Conservation (phyloP, 2,113 vertebrate species). For the Rhabdornis inornatus region DNA sequence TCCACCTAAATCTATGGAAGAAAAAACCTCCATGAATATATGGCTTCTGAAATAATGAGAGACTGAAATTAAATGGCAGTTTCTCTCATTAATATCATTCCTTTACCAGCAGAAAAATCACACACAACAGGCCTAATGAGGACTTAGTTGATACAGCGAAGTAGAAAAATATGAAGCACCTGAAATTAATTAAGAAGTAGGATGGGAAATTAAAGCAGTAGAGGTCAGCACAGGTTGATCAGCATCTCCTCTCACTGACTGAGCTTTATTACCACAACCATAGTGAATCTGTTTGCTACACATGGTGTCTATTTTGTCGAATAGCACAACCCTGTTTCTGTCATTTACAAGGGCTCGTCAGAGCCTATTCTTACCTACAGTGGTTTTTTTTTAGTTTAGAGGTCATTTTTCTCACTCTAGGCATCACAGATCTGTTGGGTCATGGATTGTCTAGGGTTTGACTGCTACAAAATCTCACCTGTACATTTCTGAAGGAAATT, state of each 20-base stretch:
- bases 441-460: not conserved
- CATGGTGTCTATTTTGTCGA: not conserved
- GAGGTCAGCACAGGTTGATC: not conserved
- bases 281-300: not conserved
- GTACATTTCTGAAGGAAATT: not conserved
- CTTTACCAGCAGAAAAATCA: not conserved
- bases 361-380: not conserved
- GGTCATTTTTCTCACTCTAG: not conserved
- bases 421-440: not conserved
- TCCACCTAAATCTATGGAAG: not conserved
- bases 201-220: not conserved
- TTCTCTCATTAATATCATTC: not conserved
- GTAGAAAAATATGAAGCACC: not conserved
- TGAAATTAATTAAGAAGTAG: not conserved
- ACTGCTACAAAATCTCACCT: not conserved
- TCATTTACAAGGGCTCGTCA: not conserved
- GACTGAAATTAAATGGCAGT: not conserved
- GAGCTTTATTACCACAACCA: not conserved
- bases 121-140: not conserved
- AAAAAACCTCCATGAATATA: not conserved
- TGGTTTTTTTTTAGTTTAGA: not conserved
- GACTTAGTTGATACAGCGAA: not conserved
- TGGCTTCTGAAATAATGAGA: not conserved
- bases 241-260: not conserved
- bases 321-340: not conserved